These are phyloP conservation scores for Actinia equina DNA, from an alignment of 64 coral and sea anemone genomes.

Conservation along the genomic window DNA sequence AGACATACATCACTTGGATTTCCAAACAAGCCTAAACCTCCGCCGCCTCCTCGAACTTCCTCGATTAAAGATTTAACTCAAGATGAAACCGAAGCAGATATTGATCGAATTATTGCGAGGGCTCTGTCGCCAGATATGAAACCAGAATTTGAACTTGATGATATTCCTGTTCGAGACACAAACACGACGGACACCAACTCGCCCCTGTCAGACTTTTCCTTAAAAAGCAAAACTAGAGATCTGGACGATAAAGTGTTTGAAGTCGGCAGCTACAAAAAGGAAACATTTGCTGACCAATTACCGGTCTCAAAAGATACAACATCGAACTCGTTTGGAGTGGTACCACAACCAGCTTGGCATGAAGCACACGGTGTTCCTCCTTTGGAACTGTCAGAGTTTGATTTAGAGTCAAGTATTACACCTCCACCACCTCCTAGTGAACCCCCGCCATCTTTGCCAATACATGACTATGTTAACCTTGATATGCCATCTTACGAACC, in stretches of 20 bases:
- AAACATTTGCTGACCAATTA: not conserved
- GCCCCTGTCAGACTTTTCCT: not conserved
- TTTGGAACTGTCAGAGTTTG: constrained; percentile 13
- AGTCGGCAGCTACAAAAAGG: not conserved
- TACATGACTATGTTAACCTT: not conserved
- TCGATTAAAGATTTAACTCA: constrained; percentile 23
- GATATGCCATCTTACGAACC: constrained; percentile 11
- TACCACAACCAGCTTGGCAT: constrained; percentile 28
- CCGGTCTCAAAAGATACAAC: not conserved
- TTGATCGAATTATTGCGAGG: not conserved
- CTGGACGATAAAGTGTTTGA: not conserved
- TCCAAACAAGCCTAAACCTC: not conserved
- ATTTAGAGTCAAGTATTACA: constrained; percentile 11
- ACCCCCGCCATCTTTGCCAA: constrained; percentile 39
- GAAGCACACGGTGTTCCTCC: not conserved
- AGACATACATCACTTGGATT: not conserved
- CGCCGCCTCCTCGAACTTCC: constrained; percentile 40
- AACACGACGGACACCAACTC: not conserved
- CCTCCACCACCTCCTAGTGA: constrained; percentile 41
- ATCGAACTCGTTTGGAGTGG: constrained; percentile 18
- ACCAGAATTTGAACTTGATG: constrained; percentile 15
- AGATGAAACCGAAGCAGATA: not conserved
- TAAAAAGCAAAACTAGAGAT: not conserved
- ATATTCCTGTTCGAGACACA: constrained; percentile 9
- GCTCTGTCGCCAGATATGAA: not conserved